Conservation (phyloP, 2,113 vertebrate species). For the Paedocypris sp. region DNA sequence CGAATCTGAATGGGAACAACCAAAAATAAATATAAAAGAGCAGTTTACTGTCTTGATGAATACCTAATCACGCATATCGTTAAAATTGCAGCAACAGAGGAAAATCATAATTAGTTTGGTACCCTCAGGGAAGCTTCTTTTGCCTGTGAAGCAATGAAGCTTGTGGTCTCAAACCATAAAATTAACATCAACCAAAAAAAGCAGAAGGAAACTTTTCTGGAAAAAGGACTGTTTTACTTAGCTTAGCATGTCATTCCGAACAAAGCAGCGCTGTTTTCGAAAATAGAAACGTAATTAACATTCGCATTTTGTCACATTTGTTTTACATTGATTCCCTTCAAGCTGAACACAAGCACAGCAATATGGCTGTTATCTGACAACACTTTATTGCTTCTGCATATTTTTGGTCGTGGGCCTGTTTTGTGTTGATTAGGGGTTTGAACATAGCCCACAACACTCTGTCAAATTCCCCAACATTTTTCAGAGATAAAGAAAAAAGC, state of each 20-base stretch:
- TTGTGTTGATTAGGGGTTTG: constrained; percentile 47
- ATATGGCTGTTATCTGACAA: constrained; percentile 45
- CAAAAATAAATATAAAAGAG: constrained; percentile 21
- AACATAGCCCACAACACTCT: constrained; percentile 40
- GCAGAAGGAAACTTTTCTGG: not conserved
- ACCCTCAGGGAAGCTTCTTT: constrained; percentile 6
- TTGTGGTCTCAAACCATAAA: constrained; percentile 25
- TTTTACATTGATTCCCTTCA: not conserved
- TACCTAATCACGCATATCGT: constrained; percentile 30
- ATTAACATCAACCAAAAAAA: constrained; percentile 13
- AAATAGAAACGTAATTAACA: constrained; percentile 14
- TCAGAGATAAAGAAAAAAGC: constrained; percentile 11
- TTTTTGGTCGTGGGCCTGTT: not conserved
- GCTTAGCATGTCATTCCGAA: not conserved
- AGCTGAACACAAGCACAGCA: not conserved
- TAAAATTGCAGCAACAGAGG: constrained; percentile 23
- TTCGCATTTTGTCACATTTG: not conserved
- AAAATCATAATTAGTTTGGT: constrained; percentile 30
- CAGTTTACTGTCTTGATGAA: constrained; percentile 19
- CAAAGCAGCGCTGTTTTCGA: not conserved
- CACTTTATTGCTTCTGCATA: constrained; percentile 41
- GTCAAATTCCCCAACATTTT: constrained; percentile 40
- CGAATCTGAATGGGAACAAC: constrained; percentile 13
- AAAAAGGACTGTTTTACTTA: not conserved
- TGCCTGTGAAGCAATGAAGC: constrained; percentile 18